phyloP scores from a whole-genome alignment of 2,888 invertebrate species.

The Leptopterna dolabrata region DNA sequence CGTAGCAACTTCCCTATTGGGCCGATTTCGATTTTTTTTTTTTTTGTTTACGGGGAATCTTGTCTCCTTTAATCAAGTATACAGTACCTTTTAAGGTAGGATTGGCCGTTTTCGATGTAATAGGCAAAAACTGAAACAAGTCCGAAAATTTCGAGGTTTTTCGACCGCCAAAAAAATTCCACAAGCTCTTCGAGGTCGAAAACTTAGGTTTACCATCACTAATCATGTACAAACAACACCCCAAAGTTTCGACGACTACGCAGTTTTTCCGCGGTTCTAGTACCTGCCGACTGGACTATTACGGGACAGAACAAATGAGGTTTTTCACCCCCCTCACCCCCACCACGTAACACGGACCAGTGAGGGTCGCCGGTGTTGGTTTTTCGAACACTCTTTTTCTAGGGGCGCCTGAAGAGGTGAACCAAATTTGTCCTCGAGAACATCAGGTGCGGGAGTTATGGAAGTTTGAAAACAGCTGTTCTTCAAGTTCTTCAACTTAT shows the following conservation, averaged over 20 bases:
- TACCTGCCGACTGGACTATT: slow-evolving; percentile 1
- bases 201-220: not conserved
- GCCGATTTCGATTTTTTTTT: not conserved
- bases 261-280: not conserved
- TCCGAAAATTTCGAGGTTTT: not conserved
- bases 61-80: not conserved
- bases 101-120: not conserved
- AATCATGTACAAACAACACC: not conserved
- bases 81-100: not conserved
- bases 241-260: not conserved
- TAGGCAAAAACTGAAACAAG: not conserved
- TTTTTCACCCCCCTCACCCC: too few species aligned
- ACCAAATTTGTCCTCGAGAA: too few species aligned
- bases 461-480: too few species aligned
- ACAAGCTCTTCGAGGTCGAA: too few species aligned
- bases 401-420: too few species aligned
- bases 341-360: too few species aligned
- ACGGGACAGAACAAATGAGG: too few species aligned
- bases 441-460: too few species aligned
- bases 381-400: too few species aligned
- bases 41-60: not conserved
- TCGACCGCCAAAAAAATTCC: not conserved
- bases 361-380: too few species aligned
- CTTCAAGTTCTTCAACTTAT: too few species aligned
- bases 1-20: not conserved